Percentiles rank a stretch among this genome's conserved stretches.
phyloP scores from a whole-genome alignment of 2,797 vertebrate species.

The Salarias fasciatus region DNA sequence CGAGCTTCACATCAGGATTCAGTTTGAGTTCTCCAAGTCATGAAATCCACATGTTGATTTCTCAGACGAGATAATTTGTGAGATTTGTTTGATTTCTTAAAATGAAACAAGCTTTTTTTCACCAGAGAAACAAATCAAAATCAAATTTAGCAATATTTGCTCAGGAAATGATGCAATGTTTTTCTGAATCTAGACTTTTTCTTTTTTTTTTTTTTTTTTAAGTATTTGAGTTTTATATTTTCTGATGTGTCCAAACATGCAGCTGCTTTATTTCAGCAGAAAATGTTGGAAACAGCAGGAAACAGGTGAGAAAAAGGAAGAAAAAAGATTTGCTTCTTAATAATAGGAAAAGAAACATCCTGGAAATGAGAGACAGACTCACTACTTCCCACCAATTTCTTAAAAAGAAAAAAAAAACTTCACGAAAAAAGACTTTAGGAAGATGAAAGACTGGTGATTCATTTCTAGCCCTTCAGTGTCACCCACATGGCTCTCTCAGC shows the following conservation, averaged over 20 bases:
- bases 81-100: too few species aligned
- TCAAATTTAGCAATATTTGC: too few species aligned
- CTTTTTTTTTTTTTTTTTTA: neutral
- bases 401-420: neutral
- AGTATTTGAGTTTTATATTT: too few species aligned
- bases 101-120: too few species aligned
- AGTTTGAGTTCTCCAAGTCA: too few species aligned
- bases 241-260: too few species aligned
- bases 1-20: too few species aligned
- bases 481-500: neutral
- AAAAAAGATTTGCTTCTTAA: neutral
- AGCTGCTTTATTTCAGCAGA: neutral
- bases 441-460: constrained; percentile 4
- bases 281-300: neutral
- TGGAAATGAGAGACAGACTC: constrained; percentile 1
- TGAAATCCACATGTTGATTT: too few species aligned
- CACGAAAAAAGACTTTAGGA: neutral
- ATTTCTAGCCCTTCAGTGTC: neutral
- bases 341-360: neutral
- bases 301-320: neutral
- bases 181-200: too few species aligned
- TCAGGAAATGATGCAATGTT: too few species aligned
- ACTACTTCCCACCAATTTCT: neutral
- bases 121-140: too few species aligned
- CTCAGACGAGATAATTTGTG: too few species aligned